Evolutionary conservation across 2,797 vertebrate species (phyloP), one percentile per base, ranked within the genome.

Genomic region (Nyctibius grandis): DNA sequence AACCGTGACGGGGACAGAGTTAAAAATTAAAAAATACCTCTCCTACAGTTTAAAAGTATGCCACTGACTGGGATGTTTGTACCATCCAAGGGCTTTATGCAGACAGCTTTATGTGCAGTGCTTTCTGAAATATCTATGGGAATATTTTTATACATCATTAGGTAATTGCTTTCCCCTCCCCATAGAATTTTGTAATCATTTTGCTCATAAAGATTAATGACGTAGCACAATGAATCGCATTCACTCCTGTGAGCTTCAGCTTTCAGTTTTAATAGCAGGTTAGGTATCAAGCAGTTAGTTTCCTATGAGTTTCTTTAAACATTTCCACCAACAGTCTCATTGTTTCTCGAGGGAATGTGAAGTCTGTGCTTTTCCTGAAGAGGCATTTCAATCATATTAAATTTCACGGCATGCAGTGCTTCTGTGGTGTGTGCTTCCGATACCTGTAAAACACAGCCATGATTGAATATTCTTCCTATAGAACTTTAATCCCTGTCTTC

Each of bases 171-270:
- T 97, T 96, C 26, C 73, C 40, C 70, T 79, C 82, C 74, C 89
- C 80, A 60, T 12, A 94, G 90, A 94, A 93, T 89, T 94, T 74
- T 74, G 48, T 72, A 77, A 65, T 91, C 44, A 73, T 88, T 94
- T 91, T 61, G 9, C 78, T 96, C 88, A 89, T 96, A 95, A 97
- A 97, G 88, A 94, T 97, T 97, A 97, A 96, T 85, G 95, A 80
- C 21, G 26, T 64, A 94, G 67, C 34, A 63, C 61, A 84, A 40
- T 81, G 86, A 94, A 93, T 85, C 3, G 1, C 38, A 44, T 88
- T 95, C 76, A 40, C 29, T 57, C 28, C 31, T 85, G 22, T 65
- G 83, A 90, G 65, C 67, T 80, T 36, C 33, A 83, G 51, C 34
- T 88, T 89, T 82, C 61, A 85, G 48, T 85, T 63, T 77, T 91